Conservation (phyloP, 1,140 invertebrate genomes). For the Dendrolimus punctatus region DNA sequence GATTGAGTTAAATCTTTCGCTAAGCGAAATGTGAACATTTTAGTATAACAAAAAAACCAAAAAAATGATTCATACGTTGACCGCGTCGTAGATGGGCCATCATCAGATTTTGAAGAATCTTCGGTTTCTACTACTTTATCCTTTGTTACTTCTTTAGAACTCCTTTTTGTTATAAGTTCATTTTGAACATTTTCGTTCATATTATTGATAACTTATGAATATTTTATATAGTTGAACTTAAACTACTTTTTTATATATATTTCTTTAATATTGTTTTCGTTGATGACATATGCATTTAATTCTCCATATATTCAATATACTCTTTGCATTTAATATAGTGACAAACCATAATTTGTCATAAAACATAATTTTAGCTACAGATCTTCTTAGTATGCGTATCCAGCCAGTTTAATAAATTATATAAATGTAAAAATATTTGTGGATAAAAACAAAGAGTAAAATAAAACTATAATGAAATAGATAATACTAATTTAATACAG, state of each 20-base stretch:
- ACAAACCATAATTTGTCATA: too few relatives aligned
- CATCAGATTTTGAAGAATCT: conserved; percentile 18
- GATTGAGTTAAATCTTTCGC: conserved; percentile 39
- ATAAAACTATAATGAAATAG: conserved; percentile 34
- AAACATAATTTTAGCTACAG: too few relatives aligned
- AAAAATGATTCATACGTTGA: conserved; percentile 51
- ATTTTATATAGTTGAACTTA: conserved; percentile 20
- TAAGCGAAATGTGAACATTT: conserved; percentile 44
- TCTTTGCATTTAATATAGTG: too few relatives aligned
- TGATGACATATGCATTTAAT: too few relatives aligned
- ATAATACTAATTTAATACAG: conserved; percentile 65
- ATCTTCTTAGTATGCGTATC: too few relatives aligned
- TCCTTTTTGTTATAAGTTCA: conserved; percentile 26
- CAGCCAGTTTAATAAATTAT: too few relatives aligned
- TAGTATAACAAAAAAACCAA: conserved; percentile 39
- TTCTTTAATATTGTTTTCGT: too few relatives aligned
- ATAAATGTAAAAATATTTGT: too few relatives aligned
- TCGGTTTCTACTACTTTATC: conserved; percentile 8
- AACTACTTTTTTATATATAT: conserved; percentile 1
- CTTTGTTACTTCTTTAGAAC: conserved; percentile 17
- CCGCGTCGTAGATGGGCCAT: conserved; percentile 24
- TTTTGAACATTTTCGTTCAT: conserved; percentile 37
- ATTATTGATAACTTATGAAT: conserved; percentile 25
- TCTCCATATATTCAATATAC: too few relatives aligned
- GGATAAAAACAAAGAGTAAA: conserved; percentile 3